A percentile compares a stretch with the other conserved stretches of the same genome.
These are phyloP conservation scores for Esperia sulphurella DNA, from an alignment of 2,888 invertebrate genomes.

Conservation along the genomic window DNA sequence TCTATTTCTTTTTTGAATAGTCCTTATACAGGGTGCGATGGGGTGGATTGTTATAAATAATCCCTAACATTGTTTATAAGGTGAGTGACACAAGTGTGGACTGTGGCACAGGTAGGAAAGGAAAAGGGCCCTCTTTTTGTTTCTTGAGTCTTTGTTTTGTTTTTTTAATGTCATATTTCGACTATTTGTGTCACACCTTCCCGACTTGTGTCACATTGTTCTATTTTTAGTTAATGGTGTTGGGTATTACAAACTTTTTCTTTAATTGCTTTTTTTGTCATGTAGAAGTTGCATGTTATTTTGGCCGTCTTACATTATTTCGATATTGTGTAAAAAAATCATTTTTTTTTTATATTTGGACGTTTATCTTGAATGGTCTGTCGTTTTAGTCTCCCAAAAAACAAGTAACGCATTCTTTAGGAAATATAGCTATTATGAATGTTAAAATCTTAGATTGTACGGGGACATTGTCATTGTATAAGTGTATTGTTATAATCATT, in stretches of 20 bases:
- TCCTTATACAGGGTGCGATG: slow-evolving; percentile 26
- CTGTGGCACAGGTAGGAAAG: slow-evolving; percentile 79
- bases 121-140: slow-evolving; percentile 21
- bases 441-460: too few relatives aligned
- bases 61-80: slow-evolving; percentile 28
- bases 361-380: too few relatives aligned
- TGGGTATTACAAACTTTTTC: neutral
- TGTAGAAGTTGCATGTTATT: slow-evolving; percentile 3
- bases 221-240: slow-evolving; percentile 19
- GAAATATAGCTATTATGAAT: too few relatives aligned
- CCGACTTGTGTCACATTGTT: slow-evolving; percentile 77
- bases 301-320: too few relatives aligned
- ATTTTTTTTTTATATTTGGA: too few relatives aligned
- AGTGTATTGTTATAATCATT: too few relatives aligned
- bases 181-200: slow-evolving; percentile 73
- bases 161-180: slow-evolving; percentile 9
- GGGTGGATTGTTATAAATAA: slow-evolving; percentile 28
- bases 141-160: slow-evolving; percentile 11
- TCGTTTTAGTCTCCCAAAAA: too few relatives aligned
- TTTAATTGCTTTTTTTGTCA: slow-evolving; percentile 14
- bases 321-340: too few relatives aligned
- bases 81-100: slow-evolving; percentile 79
- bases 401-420: too few relatives aligned
- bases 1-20: slow-evolving; percentile 14
- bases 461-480: too few relatives aligned